Conservation (phyloP, 2,797 vertebrate species). For the Hydrolagus colliei region DNA sequence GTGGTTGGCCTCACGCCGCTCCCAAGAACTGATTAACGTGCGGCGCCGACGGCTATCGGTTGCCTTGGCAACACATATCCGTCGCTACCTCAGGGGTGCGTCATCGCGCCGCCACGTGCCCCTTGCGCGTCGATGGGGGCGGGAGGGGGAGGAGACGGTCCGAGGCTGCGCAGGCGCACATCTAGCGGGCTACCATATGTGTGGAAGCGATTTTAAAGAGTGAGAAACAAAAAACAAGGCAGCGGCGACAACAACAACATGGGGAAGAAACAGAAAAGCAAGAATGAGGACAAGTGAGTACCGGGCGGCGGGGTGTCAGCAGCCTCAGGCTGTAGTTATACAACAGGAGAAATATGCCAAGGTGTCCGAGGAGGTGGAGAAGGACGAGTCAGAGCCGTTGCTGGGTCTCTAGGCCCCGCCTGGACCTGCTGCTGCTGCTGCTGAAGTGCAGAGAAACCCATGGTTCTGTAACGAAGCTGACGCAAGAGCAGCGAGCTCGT, state of each 20-base stretch:
- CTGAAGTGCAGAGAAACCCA: neutral
- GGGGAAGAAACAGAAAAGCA: conserved; percentile 72
- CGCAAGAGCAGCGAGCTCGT: neutral
- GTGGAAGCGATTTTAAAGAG: conserved; percentile 27
- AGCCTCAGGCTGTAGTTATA: neutral
- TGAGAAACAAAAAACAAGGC: conserved; percentile 20
- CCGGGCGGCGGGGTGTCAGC: neutral
- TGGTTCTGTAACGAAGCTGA: neutral
- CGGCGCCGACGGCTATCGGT: neutral
- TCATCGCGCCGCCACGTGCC: neutral
- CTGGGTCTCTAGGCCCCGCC: conserved; percentile 6
- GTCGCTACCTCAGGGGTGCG: neutral
- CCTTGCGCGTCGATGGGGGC: too few species aligned
- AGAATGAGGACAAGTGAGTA: conserved; percentile 59
- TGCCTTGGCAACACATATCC: neutral
- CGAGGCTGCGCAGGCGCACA: conserved; percentile 31
- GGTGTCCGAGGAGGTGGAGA: neutral
- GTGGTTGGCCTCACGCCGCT: neutral
- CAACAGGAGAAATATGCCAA: too few species aligned
- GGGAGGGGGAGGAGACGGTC: neutral
- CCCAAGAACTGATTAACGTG: neutral
- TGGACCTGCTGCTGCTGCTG: neutral
- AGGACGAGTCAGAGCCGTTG: neutral
- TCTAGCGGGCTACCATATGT: conserved; percentile 35
- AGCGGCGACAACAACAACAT: conserved; percentile 46